These are phyloP conservation scores for Hydropotes inermis DNA, from an alignment of 2,113 vertebrate species.

Conservation along the genomic window DNA sequence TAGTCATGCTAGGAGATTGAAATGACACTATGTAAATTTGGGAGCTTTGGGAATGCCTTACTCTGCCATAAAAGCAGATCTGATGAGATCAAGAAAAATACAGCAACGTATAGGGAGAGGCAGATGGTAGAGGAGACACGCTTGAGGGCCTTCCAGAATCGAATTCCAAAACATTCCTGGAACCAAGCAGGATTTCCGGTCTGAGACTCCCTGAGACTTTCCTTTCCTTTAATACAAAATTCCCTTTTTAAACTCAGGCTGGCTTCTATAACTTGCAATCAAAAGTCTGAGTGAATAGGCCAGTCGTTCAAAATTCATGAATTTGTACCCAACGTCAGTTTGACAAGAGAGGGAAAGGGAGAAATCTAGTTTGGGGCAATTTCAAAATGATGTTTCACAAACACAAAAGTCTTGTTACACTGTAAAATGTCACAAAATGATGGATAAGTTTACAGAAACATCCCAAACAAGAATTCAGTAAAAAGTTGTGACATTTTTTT, in stretches of 20 bases:
- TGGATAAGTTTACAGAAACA: constrained; percentile 27
- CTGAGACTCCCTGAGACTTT: not conserved
- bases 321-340: not conserved
- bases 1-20: not conserved
- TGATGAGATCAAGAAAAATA: not conserved
- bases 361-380: not conserved
- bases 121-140: not conserved
- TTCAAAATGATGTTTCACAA: constrained; percentile 51
- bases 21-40: not conserved
- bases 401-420: not conserved
- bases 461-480: constrained; percentile 31
- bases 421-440: constrained; percentile 38
- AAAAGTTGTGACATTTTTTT: constrained; percentile 12
- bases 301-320: constrained; percentile 1
- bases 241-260: not conserved
- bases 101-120: not conserved
- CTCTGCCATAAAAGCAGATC: not conserved
- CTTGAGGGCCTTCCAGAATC: not conserved
- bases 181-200: not conserved
- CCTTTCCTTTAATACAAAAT: not conserved
- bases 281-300: not conserved
- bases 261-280: not conserved
- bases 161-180: not conserved
- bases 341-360: not conserved
- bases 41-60: not conserved